phyloP scores from a whole-genome alignment of 2,888 invertebrate species.

The Trichacis sp. region DNA sequence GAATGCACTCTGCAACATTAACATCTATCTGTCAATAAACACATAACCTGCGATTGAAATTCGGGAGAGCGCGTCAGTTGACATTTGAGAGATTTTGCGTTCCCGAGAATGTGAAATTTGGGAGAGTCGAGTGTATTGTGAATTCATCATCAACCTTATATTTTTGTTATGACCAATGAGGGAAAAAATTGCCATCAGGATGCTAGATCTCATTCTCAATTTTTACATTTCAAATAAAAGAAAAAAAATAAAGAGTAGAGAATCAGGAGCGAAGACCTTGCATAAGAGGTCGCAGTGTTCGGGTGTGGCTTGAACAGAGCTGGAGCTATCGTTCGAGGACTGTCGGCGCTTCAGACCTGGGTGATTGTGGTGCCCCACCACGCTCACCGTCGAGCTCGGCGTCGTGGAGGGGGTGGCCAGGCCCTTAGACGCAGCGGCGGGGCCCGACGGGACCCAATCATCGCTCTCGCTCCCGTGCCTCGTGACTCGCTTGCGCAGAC shows the following conservation, averaged over 20 bases:
- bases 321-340: conserved; percentile 60
- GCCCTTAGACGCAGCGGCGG: conserved; percentile 41
- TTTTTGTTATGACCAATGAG: no score
- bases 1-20: no score
- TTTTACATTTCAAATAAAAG: no score
- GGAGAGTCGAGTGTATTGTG: no score
- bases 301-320: conserved; percentile 69
- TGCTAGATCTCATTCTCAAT: no score
- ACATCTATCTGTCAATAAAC: no score
- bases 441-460: conserved; percentile 38
- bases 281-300: conserved; percentile 73
- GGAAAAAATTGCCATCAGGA: no score
- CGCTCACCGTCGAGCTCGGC: conserved; percentile 64
- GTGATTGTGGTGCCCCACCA: conserved; percentile 64
- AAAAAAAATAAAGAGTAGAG: conserved; percentile 12
- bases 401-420: conserved; percentile 48
- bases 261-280: conserved; percentile 68
- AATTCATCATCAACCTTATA: no score
- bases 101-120: no score
- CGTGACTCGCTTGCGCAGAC: conserved; percentile 47
- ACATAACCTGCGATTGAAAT: no score
- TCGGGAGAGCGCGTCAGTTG: no score
- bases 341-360: conserved; percentile 51
- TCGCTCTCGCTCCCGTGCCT: conserved; percentile 52
- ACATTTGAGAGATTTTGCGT: no score